phyloP scores from a whole-genome alignment of 1,140 invertebrate genomes.

The Nebria ingens region DNA sequence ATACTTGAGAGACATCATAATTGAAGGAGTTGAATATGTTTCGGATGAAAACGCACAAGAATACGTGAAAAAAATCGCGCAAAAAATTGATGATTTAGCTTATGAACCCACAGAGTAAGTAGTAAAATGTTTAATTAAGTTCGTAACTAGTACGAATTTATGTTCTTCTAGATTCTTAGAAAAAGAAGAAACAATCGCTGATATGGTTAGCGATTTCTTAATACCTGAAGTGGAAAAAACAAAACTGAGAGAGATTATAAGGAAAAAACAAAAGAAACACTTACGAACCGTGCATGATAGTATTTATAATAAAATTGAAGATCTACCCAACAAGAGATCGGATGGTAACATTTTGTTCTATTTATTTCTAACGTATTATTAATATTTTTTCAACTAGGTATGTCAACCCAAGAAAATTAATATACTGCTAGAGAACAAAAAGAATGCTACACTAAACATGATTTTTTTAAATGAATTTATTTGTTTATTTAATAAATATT shows the following conservation, averaged over 20 bases:
- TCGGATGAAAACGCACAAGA: conserved; percentile 43
- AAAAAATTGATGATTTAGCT: conserved; percentile 38
- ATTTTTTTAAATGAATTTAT: too few relatives aligned
- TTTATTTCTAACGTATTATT: too few relatives aligned
- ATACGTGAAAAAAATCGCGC: conserved; percentile 42
- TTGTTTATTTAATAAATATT: too few relatives aligned
- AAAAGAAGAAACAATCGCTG: conserved; percentile 47
- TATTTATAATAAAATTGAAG: conserved; percentile 25
- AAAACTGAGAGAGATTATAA: conserved; percentile 29
- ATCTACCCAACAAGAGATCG: conserved; percentile 14
- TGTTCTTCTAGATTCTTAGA: conserved; percentile 26
- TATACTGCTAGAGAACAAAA: too few relatives aligned
- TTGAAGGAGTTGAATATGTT: conserved; percentile 45
- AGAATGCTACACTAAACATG: too few relatives aligned
- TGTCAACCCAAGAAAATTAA: too few relatives aligned
- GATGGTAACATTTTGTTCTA: neutral
- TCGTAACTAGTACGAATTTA: neutral
- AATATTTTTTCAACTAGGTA: too few relatives aligned
- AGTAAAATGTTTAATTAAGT: conserved; percentile 2
- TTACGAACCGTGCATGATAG: conserved; percentile 25
- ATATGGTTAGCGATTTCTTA: conserved; percentile 50
- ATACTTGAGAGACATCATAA: conserved; percentile 53
- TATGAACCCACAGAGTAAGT: neutral
- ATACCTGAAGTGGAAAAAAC: conserved; percentile 46
- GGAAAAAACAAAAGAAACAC: conserved; percentile 23